Percentiles rank a stretch among this genome's conserved stretches.
These are phyloP conservation scores for Drosophila arizonae DNA, from an alignment of 1,140 invertebrate genomes.

Conservation along the genomic window DNA sequence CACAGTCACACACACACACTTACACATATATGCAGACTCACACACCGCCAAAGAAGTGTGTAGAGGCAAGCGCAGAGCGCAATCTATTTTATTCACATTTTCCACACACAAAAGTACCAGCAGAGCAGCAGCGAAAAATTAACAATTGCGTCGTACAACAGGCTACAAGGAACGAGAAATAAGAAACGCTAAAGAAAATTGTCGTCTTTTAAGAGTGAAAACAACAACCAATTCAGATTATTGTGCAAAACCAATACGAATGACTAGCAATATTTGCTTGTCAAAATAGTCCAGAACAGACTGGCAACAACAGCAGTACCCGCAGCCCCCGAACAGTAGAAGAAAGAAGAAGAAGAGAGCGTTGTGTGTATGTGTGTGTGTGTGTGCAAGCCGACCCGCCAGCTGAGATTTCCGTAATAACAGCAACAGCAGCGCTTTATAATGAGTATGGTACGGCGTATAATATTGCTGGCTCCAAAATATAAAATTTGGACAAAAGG, in stretches of 20 bases:
- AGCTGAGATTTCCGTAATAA: conserved; percentile 49
- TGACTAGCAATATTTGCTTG: conserved; percentile 37
- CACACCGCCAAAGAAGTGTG: conserved; percentile 32
- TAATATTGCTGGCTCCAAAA: conserved; percentile 74
- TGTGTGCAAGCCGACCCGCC: conserved; percentile 18
- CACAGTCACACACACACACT: not conserved
- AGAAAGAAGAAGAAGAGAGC: conserved; percentile 15
- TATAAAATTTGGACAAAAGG: conserved; percentile 74
- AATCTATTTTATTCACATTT: conserved; percentile 77
- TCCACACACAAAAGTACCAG: conserved; percentile 60
- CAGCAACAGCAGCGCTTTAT: conserved; percentile 39
- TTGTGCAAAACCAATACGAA: conserved; percentile 29
- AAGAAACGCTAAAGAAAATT: conserved; percentile 10
- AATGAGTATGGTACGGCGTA: conserved; percentile 80
- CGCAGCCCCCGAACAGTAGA: conserved; percentile 16
- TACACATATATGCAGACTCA: conserved; percentile 15
- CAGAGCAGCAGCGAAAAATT: conserved; percentile 53
- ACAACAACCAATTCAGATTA: conserved; percentile 5
- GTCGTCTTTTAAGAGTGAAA: conserved; percentile 14
- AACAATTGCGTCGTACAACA: conserved; percentile 68
- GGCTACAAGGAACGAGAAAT: conserved; percentile 9
- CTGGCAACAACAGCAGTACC: conserved; percentile 16
- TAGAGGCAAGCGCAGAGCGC: conserved; percentile 63
- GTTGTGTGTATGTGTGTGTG: conserved; percentile 18
- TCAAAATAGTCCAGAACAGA: conserved; percentile 38